Evolutionary conservation across 2,797 vertebrate genomes (phyloP), one percentile per base, ranked within the genome.

Genomic region (Cossypha heuglini): DNA sequence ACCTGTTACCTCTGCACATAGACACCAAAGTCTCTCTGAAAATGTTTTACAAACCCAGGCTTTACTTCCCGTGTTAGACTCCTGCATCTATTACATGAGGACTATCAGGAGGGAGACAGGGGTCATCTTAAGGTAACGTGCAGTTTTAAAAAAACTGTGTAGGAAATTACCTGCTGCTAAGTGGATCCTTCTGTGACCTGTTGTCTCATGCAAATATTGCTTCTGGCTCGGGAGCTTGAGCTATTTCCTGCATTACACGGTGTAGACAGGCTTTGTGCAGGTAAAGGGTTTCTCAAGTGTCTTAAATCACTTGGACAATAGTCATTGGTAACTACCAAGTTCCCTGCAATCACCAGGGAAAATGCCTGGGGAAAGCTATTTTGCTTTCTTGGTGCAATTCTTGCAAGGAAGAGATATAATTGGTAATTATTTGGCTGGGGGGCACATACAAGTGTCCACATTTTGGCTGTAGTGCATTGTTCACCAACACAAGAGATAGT

Each of bases 201-300:
- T 49, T 92, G 51, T 66, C 35, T 73, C 29, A 31, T 49, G 24
- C 19, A 3, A 29, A 4, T 63, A 22, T 33, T 87, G 52, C 59
- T 89, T 91, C 74, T 92, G 64, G 28, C 11, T 57, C 67, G 74
- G 63, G 6, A 85, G 46, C 21, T 69, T 76, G 71, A 76, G n/a
- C 33, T 85, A 9, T 28, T 85, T 86, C 51, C 59, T 77, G 26
- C 16, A 9, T 51, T 75, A 37, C 15, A 22, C 4, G 11, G 19
- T 29, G 16, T 21, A 68, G 68, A 64, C 25, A 13, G 16, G 3
- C 7, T 81, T 78, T 62, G 13, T 13, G 31, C 20, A 64, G 42
- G 25, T 46, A 35, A 78, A 77, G 22, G 3, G 4, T 61, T 90
- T 67, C 35, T 87, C 24, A 54, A 46, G 29, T 33, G n/a, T 67